Evolutionary conservation across 2,113 vertebrate genomes (phyloP).

Genomic region (Rhegmatorhina hoffmannsi): DNA sequence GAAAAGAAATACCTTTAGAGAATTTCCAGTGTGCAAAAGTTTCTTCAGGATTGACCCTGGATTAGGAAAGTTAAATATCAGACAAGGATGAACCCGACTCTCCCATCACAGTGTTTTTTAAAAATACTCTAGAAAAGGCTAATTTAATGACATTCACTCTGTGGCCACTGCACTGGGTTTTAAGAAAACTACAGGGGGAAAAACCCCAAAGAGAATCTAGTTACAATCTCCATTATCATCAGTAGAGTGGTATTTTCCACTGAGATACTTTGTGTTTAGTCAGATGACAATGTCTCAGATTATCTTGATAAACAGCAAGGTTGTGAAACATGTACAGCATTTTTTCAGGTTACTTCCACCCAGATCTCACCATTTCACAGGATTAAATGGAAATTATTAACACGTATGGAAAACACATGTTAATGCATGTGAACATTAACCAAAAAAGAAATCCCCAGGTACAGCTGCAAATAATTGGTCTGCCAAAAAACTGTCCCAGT

Average conservation of each 20-base stretch:
- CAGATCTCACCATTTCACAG: neutral
- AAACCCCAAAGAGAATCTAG: neutral
- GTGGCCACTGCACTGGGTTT: fast-evolving
- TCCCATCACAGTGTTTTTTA: neutral
- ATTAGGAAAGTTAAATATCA: constrained; percentile 39
- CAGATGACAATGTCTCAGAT: neutral
- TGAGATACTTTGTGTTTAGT: neutral
- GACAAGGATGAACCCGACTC: neutral
- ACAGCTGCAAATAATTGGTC: neutral
- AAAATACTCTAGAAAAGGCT: neutral
- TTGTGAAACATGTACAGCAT: neutral
- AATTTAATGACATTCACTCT: neutral
- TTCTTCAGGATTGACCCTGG: constrained; percentile 97
- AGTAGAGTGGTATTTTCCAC: neutral
- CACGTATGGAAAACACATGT: neutral
- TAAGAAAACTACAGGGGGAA: neutral
- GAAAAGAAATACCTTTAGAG: constrained; percentile 86
- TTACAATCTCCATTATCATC: neutral
- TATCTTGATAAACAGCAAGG: neutral
- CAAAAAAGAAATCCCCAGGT: neutral
- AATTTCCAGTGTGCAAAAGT: constrained; percentile 99
- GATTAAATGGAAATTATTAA: neutral
- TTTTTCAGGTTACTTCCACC: neutral
- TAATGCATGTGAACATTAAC: neutral
- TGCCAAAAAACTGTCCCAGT: neutral